Base-by-base conservation (phyloP, 2,797 vertebrate species). In the Sebastes oblongus region DNA sequence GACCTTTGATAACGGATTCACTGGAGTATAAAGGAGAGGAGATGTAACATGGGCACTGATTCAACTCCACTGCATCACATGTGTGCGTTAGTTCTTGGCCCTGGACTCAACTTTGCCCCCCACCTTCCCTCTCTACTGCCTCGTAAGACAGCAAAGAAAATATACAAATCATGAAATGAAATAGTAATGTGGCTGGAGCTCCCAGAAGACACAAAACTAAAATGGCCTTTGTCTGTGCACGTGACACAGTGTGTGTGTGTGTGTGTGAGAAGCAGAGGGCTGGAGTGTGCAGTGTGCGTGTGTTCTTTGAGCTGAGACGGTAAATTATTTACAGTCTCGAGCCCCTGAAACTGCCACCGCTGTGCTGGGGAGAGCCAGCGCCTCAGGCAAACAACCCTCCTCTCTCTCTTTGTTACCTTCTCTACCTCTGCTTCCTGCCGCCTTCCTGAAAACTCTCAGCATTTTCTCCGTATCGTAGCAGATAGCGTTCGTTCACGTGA, bases 271-370 rank as follows among this genome's bases (percentile, higher is more conserved):
- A 32, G 20, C n/a, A 64, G 59, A 77, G 25, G 67, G 75, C 69
- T 54, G 14, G 65, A 42, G 60, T 61, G 80, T 67, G 80, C 3
- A 4, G 61, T 32, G 61, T 32, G 73, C 78, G 64, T 88, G 83
- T 81, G 66, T 86, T 60, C 72, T 84, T 75, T 80, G 84, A 77
- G 78, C 71, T 52, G 69, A 80, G 82, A 67, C 3, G 8, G 75
- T 94, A 81, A 93, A 94, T 93, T 88, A 94, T 93, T 94, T 88
- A 93, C 87, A 66, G 59, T 71, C 81, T 85, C 71, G 83, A 91
- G 84, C 85, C 78, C 85, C 82, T 81, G 81, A 88, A 83, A 75
- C 72, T 29, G 75, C 81, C 82, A 82, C 75, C 66, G 25, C 75
- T 42, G 65, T 80, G 78, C 81, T 65, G 76, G 68, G 54, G 81